Conservation (phyloP, 2,113 vertebrate genomes). For the Callipepla californica region DNA sequence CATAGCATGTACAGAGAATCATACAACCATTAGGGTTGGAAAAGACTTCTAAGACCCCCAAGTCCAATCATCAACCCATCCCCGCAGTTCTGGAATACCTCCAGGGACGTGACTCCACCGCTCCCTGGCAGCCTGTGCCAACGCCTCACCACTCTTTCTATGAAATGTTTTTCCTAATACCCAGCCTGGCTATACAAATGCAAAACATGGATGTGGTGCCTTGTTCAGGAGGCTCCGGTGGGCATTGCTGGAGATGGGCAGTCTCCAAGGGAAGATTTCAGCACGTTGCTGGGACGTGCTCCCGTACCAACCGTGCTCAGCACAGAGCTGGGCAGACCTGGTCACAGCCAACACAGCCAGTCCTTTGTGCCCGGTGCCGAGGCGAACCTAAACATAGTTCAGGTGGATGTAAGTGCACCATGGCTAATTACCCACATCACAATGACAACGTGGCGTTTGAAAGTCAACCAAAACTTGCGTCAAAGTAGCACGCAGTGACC, state of each 20-base stretch:
- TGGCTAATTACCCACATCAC: background rate
- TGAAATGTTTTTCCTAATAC: too few species aligned
- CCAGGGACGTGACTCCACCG: too few species aligned
- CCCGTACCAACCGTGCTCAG: background rate
- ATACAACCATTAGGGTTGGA: too few species aligned
- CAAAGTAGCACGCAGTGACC: fast-evolving
- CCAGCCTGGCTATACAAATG: background rate
- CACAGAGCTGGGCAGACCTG: background rate
- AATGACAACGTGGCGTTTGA: background rate
- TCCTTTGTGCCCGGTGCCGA: background rate
- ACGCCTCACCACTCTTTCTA: too few species aligned
- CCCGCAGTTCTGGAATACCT: too few species aligned
- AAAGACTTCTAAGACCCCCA: too few species aligned
- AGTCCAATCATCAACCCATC: too few species aligned
- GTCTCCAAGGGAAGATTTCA: fast-evolving
- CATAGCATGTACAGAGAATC: background rate
- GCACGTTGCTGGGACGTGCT: fast-evolving
- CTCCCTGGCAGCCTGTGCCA: too few species aligned
- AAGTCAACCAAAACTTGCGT: background rate
- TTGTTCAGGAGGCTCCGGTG: background rate
- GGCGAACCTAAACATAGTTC: background rate
- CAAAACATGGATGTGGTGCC: background rate
- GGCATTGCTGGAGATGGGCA: background rate
- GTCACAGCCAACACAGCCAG: background rate
- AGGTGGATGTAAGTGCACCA: background rate